These are phyloP conservation scores for Hypolimnas misippus DNA, from an alignment of 2,888 invertebrate species.

Conservation along the genomic window DNA sequence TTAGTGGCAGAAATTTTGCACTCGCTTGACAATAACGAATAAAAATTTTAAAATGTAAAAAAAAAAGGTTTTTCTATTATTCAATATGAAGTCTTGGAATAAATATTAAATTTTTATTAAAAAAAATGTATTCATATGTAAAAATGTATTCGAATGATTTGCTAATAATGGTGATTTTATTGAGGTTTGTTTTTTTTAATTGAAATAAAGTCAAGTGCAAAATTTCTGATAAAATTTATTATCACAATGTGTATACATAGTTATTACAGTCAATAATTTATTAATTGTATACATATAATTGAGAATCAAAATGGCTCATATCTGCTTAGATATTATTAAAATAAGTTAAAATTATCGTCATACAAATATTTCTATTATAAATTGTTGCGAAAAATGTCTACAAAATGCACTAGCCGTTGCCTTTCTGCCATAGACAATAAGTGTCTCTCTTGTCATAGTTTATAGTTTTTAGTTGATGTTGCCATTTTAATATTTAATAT, in stretches of 20 bases:
- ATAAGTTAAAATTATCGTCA: constrained; percentile 39
- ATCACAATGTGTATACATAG: constrained; percentile 67
- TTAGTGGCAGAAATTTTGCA: constrained; percentile 49
- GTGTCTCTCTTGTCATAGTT: constrained; percentile 39
- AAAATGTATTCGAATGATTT: neutral
- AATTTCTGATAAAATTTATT: constrained; percentile 51
- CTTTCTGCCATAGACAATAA: constrained; percentile 45
- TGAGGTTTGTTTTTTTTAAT: neutral
- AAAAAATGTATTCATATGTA: neutral
- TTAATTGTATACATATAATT: constrained; percentile 57
- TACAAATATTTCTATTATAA: constrained; percentile 22
- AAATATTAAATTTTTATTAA: neutral
- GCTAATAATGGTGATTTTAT: neutral
- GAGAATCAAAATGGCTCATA: constrained; percentile 74
- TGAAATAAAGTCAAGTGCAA: constrained; percentile 48
- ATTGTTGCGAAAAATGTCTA: constrained; percentile 22
- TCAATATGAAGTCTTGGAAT: neutral
- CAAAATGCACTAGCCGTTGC: constrained; percentile 40
- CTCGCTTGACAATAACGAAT: constrained; percentile 37
- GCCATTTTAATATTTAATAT: constrained; percentile 32
- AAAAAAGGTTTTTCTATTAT: constrained; percentile 9
- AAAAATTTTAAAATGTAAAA: constrained; percentile 19
- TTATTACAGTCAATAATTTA: constrained; percentile 61
- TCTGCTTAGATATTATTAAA: constrained; percentile 71
- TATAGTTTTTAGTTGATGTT: constrained; percentile 36